Conservation (phyloP, 2,113 vertebrate genomes). For the Clarias gariepinus region DNA sequence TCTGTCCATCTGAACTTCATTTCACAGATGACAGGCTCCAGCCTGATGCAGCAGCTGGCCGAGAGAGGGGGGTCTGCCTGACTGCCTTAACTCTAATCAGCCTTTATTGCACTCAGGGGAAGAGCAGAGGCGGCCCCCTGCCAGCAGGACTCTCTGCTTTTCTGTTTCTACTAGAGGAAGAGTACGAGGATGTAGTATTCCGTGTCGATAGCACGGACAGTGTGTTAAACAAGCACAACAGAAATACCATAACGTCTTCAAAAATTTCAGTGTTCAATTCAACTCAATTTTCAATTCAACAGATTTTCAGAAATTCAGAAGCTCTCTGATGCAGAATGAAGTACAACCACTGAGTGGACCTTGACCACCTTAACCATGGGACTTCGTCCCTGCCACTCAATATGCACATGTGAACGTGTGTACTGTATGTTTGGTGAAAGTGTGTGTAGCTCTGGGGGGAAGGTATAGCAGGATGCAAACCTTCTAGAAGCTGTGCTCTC, state of each 20-base stretch:
- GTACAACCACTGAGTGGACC: neutral
- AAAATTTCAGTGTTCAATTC: neutral
- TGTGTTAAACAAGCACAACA: neutral
- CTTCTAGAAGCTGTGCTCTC: slow-evolving; percentile 61
- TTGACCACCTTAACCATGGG: too few species aligned
- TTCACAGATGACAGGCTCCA: slow-evolving; percentile 74
- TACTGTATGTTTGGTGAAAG: neutral
- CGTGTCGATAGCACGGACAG: neutral
- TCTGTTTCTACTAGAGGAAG: neutral
- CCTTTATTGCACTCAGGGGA: slow-evolving; percentile 70
- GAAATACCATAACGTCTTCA: neutral
- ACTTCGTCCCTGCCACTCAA: neutral
- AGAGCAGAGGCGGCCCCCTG: slow-evolving; percentile 53
- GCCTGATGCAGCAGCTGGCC: slow-evolving; percentile 70
- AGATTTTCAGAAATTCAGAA: neutral
- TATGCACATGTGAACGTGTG: slow-evolving; percentile 18
- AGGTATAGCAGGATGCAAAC: slow-evolving; percentile 54
- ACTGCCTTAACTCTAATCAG: slow-evolving; percentile 76
- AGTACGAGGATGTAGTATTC: neutral
- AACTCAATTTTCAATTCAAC: neutral
- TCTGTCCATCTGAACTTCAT: slow-evolving; percentile 62
- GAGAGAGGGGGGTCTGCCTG: slow-evolving; percentile 57
- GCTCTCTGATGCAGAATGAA: neutral
- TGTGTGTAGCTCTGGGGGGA: slow-evolving; percentile 18
- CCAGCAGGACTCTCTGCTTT: slow-evolving; percentile 60